Conservation (phyloP, 2,797 vertebrate genomes). For the Molossus molossus region DNA sequence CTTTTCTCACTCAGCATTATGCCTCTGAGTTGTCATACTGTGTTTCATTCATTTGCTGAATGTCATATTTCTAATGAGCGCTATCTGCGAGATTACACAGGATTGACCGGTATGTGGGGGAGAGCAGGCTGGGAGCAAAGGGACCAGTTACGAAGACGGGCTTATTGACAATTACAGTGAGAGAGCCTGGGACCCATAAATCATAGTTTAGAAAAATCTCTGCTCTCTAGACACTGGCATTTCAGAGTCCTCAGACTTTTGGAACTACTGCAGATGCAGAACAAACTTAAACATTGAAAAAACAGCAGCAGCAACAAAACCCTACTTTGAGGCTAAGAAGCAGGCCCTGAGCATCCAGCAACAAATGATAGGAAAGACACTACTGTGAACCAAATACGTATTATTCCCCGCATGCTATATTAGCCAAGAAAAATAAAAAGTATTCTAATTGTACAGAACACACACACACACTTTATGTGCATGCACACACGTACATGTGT, state of each 20-base stretch:
- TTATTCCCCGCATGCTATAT: neutral
- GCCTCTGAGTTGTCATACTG: neutral
- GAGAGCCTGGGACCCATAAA: neutral
- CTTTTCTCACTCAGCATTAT: neutral
- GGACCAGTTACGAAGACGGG: neutral
- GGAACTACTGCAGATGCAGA: neutral
- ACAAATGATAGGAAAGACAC: neutral
- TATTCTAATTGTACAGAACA: neutral
- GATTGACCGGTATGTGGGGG: neutral
- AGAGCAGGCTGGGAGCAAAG: neutral
- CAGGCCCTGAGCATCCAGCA: neutral
- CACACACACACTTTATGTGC: neutral
- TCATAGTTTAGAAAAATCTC: neutral
- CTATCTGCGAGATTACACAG: neutral
- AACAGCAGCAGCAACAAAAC: neutral
- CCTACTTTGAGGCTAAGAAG: neutral
- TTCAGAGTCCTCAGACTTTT: neutral
- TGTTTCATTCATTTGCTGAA: constrained; percentile 47
- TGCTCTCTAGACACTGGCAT: neutral
- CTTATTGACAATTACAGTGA: neutral
- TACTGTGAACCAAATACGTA: constrained; percentile 21
- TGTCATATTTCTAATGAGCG: neutral
- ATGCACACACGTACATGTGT: neutral
- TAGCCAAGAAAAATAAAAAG: neutral
- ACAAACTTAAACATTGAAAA: neutral